These are phyloP conservation scores for Thinocorus orbignyianus DNA, from an alignment of 2,113 vertebrate genomes.

Conservation along the genomic window DNA sequence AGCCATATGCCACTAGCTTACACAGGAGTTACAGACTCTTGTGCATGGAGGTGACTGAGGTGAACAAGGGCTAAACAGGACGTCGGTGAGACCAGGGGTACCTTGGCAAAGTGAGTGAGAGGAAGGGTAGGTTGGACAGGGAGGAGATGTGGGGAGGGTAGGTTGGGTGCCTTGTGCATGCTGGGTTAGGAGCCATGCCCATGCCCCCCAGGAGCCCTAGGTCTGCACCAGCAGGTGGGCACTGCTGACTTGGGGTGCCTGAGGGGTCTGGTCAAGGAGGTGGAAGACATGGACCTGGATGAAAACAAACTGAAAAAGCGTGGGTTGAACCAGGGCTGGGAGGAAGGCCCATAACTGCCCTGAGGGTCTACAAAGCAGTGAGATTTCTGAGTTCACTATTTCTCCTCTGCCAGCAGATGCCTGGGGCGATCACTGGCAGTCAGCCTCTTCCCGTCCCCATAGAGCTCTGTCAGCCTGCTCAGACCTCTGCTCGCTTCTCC, in stretches of 20 bases:
- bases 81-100: accelerated
- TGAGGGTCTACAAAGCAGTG: background rate
- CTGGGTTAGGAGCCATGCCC: background rate
- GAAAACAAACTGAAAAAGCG: background rate
- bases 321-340: background rate
- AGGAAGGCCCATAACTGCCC: background rate
- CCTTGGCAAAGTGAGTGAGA: background rate
- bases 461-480: background rate
- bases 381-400: background rate
- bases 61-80: background rate
- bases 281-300: background rate
- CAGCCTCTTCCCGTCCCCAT: accelerated
- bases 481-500: background rate
- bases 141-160: accelerated
- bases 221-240: background rate
- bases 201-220: background rate
- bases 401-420: background rate
- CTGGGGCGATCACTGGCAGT: background rate
- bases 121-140: background rate
- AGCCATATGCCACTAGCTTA: accelerated
- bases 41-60: background rate
- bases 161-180: background rate
- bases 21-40: background rate
- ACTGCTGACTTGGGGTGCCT: background rate
- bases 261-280: background rate